Evolutionary conservation across 2,797 vertebrate genomes (phyloP).

Genomic region (Cryptoprocta ferox): DNA sequence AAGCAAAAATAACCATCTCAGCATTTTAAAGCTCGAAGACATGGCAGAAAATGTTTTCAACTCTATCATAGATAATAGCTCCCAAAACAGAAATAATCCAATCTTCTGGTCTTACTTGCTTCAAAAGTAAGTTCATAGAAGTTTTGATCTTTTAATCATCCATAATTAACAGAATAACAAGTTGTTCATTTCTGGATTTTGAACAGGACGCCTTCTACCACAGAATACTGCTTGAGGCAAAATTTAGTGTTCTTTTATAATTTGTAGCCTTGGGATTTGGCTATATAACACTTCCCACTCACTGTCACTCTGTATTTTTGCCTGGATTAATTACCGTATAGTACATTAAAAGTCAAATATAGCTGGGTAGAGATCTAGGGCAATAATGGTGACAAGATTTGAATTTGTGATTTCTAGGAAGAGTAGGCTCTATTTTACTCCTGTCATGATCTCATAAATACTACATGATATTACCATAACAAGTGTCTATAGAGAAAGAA

Average conservation of each 20-base stretch:
- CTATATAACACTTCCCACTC: background rate
- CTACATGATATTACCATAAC: background rate
- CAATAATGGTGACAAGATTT: background rate
- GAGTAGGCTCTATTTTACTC: background rate
- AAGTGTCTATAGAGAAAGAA: background rate
- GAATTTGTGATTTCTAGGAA: background rate
- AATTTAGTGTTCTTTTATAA: background rate
- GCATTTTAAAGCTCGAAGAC: background rate
- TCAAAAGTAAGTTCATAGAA: background rate
- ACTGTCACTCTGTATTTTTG: background rate
- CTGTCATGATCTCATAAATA: background rate
- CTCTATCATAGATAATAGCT: background rate
- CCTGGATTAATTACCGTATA: conserved; percentile 1
- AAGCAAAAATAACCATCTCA: background rate
- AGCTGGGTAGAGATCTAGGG: background rate
- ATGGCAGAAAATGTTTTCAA: background rate
- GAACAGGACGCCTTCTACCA: background rate
- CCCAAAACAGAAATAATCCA: background rate
- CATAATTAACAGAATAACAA: background rate
- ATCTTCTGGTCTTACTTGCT: background rate
- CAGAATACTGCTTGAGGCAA: background rate
- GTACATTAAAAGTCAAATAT: background rate
- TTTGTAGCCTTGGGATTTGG: background rate
- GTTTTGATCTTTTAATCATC: background rate
- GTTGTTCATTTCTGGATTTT: conserved; percentile 1